Conservation (phyloP, 2,888 invertebrate species). For the Hoplodrina blanda region DNA sequence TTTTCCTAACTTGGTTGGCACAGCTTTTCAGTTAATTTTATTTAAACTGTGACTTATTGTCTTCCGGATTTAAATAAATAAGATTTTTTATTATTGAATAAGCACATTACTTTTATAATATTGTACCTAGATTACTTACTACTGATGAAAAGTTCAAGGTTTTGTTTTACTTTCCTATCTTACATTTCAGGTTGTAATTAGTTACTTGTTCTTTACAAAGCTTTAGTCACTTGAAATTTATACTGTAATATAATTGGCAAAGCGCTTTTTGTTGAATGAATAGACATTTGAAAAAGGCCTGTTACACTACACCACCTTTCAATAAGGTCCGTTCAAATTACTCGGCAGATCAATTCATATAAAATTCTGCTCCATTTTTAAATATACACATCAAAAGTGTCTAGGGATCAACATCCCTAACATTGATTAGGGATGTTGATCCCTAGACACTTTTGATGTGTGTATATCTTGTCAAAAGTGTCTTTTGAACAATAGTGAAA, state of each 20-base stretch:
- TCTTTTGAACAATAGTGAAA: too few species aligned
- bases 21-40: background rate
- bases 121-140: background rate
- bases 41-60: conserved; percentile 3
- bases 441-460: too few species aligned
- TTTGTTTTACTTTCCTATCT: background rate
- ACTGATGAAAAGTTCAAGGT: conserved; percentile 11
- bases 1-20: conserved; percentile 57
- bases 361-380: too few species aligned
- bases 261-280: background rate
- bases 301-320: too few species aligned
- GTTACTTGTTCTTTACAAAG: background rate
- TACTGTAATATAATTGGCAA: background rate
- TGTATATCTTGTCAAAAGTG: too few species aligned
- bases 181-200: conserved; percentile 4
- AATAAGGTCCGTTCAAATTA: too few species aligned
- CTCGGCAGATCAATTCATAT: too few species aligned
- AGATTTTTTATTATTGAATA: too few species aligned
- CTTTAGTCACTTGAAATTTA: background rate
- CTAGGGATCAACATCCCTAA: too few species aligned
- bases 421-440: too few species aligned
- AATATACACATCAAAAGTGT: too few species aligned
- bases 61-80: background rate
- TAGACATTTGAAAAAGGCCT: background rate
- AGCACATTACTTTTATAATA: background rate